These are phyloP conservation scores for Torymus tubicola DNA, from an alignment of 2,888 invertebrate genomes.

Conservation along the genomic window DNA sequence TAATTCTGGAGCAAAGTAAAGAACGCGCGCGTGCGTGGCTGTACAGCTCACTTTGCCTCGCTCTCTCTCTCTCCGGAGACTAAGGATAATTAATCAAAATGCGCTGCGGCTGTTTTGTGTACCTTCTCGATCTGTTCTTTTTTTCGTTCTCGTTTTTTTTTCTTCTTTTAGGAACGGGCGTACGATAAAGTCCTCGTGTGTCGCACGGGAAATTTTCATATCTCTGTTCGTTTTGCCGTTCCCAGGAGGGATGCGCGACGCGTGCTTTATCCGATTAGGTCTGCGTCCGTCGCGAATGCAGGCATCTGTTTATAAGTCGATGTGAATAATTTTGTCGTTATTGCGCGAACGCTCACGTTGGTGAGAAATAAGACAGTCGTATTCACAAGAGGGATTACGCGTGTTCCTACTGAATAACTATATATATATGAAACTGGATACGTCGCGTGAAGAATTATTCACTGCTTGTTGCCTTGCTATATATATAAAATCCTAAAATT, in stretches of 20 bases:
- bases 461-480: no score
- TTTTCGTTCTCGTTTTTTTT: neutral
- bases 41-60: no score
- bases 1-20: slow-evolving; percentile 53
- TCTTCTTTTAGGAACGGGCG: slow-evolving; percentile 8
- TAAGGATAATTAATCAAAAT: slow-evolving; percentile 57
- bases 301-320: slow-evolving; percentile 37
- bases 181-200: slow-evolving; percentile 43
- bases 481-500: no score
- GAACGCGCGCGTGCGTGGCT: slow-evolving; percentile 24
- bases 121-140: slow-evolving; percentile 7
- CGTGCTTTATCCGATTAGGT: slow-evolving; percentile 33
- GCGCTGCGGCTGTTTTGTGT: neutral
- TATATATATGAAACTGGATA: no score
- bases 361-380: slow-evolving; percentile 7
- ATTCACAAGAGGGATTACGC: neutral
- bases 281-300: slow-evolving; percentile 17
- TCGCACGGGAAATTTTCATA: slow-evolving; percentile 52
- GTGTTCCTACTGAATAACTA: no score
- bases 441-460: no score
- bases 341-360: neutral
- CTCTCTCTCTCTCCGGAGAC: slow-evolving; percentile 33
- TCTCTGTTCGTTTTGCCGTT: slow-evolving; percentile 40
- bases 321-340: slow-evolving; percentile 54
- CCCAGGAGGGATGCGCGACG: slow-evolving; percentile 39